Evolutionary conservation across 2,797 vertebrate genomes (phyloP).

Genomic region (Enteromius argenteus): DNA sequence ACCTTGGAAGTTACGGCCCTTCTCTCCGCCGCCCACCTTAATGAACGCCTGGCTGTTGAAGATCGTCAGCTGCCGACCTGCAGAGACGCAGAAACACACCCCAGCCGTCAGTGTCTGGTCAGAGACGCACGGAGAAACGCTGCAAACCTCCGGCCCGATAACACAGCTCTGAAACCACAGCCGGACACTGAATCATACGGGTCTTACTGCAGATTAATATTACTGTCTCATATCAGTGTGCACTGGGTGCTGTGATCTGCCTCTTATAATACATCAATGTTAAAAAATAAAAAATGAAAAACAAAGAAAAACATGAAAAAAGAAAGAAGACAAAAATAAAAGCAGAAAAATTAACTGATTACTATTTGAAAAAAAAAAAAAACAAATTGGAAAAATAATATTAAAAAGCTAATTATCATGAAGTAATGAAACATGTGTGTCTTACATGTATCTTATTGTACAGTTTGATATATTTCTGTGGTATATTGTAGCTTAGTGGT

Average conservation of each 20-base stretch:
- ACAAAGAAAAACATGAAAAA: not conserved
- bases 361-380: not conserved
- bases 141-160: conserved; percentile 65
- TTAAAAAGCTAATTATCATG: not conserved
- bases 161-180: conserved; percentile 37
- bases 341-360: not conserved
- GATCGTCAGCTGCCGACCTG: conserved; percentile 96
- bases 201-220: not conserved
- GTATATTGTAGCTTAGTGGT: not conserved
- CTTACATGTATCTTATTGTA: not conserved
- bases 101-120: conserved; percentile 9
- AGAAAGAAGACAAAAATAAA: not conserved
- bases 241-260: not conserved
- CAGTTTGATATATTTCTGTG: not conserved
- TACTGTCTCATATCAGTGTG: not conserved
- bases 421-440: too few relatives aligned
- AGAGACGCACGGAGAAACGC: conserved; percentile 35
- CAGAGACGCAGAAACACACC: not conserved
- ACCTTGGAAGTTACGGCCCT: conserved; percentile 93
- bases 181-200: not conserved
- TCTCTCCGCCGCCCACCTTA: conserved; percentile 90
- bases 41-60: conserved; percentile 97
- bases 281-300: not conserved
- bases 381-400: not conserved
- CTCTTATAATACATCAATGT: not conserved